phyloP scores from a whole-genome alignment of 2,113 vertebrate genomes.

The Nicator chloris region DNA sequence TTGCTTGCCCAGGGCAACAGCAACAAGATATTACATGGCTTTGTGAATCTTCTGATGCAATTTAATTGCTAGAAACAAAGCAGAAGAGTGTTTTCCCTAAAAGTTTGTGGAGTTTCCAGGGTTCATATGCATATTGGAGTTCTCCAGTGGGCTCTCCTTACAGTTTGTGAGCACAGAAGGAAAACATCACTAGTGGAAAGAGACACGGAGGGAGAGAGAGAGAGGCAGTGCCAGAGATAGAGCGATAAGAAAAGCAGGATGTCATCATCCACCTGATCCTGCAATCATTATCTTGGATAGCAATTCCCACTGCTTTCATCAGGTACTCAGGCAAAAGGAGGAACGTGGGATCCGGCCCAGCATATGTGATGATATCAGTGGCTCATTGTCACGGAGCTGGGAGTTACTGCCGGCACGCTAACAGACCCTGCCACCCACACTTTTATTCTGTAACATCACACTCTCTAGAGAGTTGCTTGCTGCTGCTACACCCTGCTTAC shows the following conservation, averaged over 20 bases:
- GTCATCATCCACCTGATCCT: not conserved
- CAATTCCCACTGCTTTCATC: conserved; percentile 44
- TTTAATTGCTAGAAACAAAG: not conserved
- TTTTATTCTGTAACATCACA: not conserved
- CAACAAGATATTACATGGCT: not conserved
- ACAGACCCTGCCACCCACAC: conserved; percentile 4
- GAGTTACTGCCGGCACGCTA: conserved; percentile 2
- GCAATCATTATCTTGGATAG: not conserved
- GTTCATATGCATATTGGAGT: not conserved
- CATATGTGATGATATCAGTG: conserved; percentile 13
- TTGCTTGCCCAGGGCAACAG: not conserved
- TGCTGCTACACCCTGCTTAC: not conserved
- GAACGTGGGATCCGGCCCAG: conserved; percentile 3
- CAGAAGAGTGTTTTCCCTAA: not conserved
- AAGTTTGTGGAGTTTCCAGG: not conserved
- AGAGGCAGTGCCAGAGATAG: not conserved
- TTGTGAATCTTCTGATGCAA: not conserved
- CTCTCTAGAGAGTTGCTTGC: not conserved
- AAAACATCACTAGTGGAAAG: not conserved
- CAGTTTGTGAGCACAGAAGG: not conserved
- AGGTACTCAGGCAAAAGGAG: conserved; percentile 4
- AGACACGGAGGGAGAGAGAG: not conserved
- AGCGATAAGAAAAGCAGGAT: not conserved
- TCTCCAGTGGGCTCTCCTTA: not conserved
- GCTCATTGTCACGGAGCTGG: conserved; percentile 37